Evolutionary conservation across 2,888 invertebrate genomes (phyloP).

Genomic region (Cataglyphis albicans): DNA sequence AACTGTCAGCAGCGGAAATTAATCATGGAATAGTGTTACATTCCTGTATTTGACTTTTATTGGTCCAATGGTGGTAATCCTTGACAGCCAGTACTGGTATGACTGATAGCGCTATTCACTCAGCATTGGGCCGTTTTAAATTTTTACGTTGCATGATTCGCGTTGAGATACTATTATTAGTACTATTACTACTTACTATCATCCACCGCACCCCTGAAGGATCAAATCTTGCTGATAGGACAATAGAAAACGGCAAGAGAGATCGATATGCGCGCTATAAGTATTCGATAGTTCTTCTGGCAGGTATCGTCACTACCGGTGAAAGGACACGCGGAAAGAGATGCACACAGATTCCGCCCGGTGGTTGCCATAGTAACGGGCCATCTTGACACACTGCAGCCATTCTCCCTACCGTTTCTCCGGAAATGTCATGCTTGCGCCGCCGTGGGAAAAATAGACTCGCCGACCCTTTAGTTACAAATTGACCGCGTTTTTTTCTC

Average conservation of each 20-base stretch:
- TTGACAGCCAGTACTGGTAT: too few relatives aligned
- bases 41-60: too few relatives aligned
- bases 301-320: slow-evolving; percentile 40
- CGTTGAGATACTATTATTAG: not conserved
- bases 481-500: not conserved
- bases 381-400: slow-evolving; percentile 83
- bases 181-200: not conserved
- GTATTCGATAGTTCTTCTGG: slow-evolving; percentile 18
- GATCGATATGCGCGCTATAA: slow-evolving; percentile 44
- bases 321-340: slow-evolving; percentile 66
- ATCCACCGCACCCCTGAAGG: not conserved
- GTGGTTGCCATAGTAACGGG: slow-evolving; percentile 83
- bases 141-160: not conserved
- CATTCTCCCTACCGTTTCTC: slow-evolving; percentile 55
- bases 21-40: too few relatives aligned
- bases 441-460: slow-evolving; percentile 43
- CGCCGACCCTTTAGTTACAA: not conserved
- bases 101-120: too few relatives aligned
- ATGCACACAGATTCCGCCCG: slow-evolving; percentile 60
- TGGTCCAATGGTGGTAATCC: too few relatives aligned
- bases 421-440: slow-evolving; percentile 57
- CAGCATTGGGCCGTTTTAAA: too few relatives aligned
- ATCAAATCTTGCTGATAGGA: slow-evolving; percentile 26
- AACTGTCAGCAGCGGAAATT: too few relatives aligned
- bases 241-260: not conserved